phyloP scores from a whole-genome alignment of 1,140 invertebrate genomes.

The Helicoverpa armigera region DNA sequence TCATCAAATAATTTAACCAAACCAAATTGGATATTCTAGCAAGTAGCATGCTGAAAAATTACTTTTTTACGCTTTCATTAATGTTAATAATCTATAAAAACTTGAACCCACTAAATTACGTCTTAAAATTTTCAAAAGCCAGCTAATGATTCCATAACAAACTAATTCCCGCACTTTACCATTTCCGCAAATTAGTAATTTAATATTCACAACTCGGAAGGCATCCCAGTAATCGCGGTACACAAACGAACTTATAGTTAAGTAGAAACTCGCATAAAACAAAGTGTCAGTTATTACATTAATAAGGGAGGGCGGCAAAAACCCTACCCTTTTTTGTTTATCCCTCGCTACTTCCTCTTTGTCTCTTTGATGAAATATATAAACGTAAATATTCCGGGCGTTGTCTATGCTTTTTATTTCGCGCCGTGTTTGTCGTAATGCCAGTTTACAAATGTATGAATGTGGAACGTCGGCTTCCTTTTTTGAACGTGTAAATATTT shows the following conservation, averaged over 20 bases:
- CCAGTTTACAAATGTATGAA: constrained; percentile 54
- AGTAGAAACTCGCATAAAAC: constrained; percentile 78
- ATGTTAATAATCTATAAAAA: neutral
- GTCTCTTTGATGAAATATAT: constrained; percentile 57
- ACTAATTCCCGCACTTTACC: constrained; percentile 21
- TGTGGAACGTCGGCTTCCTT: constrained; percentile 37
- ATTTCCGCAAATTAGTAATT: constrained; percentile 50
- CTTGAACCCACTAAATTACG: neutral
- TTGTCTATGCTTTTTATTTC: constrained; percentile 54
- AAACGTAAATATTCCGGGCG: constrained; percentile 52
- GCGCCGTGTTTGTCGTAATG: constrained; percentile 49
- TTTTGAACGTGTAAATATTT: constrained; percentile 33
- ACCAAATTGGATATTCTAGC: neutral
- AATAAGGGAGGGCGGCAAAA: constrained; percentile 79
- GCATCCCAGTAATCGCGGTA: constrained; percentile 24
- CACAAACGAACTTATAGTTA: constrained; percentile 66
- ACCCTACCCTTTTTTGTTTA: constrained; percentile 78
- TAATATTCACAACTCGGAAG: constrained; percentile 49
- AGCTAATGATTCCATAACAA: constrained; percentile 18
- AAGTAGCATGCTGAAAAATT: too few relatives aligned
- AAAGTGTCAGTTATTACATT: constrained; percentile 85
- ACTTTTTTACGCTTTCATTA: neutral
- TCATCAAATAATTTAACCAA: neutral
- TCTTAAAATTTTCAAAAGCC: neutral
- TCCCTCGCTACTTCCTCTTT: constrained; percentile 69